A percentile compares a stretch with the other conserved stretches of the same genome.
These are phyloP conservation scores for Pristionchus japonicus DNA, from an alignment of 2,888 invertebrate genomes.

Conservation along the genomic window DNA sequence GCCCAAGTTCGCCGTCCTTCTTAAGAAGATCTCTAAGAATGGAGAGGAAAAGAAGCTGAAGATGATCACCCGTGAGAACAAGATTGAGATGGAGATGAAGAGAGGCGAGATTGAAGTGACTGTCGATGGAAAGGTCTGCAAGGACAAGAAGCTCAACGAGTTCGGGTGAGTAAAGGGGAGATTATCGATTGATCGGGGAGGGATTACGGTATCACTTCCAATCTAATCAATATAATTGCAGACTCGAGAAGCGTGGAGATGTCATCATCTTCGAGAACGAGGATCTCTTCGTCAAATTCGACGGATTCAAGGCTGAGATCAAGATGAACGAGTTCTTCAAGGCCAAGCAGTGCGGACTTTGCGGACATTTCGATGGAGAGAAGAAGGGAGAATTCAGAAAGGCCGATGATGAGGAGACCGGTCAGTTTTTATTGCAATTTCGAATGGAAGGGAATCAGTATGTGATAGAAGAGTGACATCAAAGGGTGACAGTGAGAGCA, in stretches of 20 bases:
- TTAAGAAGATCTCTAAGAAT: slow-evolving; percentile 67
- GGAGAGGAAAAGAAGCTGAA: slow-evolving; percentile 57
- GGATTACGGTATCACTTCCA: slow-evolving; percentile 45
- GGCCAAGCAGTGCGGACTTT: slow-evolving; percentile 71
- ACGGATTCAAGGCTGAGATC: slow-evolving; percentile 65
- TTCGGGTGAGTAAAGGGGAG: slow-evolving; percentile 30
- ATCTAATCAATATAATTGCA: slow-evolving; percentile 43
- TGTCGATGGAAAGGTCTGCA: slow-evolving; percentile 61
- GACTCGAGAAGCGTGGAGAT: slow-evolving; percentile 54
- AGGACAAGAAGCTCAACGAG: slow-evolving; percentile 55
- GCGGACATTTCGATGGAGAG: slow-evolving; percentile 71
- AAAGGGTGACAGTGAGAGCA: too few relatives aligned
- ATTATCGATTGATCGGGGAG: background rate
- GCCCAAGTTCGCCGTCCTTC: slow-evolving; percentile 75
- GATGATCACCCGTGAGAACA: slow-evolving; percentile 49
- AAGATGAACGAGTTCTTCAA: slow-evolving; percentile 60
- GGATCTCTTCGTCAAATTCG: slow-evolving; percentile 66
- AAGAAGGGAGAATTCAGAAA: slow-evolving; percentile 61
- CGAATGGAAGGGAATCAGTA: background rate
- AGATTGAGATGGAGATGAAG: slow-evolving; percentile 51
- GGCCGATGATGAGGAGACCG: slow-evolving; percentile 60
- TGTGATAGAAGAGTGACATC: background rate
- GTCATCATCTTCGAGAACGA: slow-evolving; percentile 56
- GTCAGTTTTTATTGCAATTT: background rate
- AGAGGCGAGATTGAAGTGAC: slow-evolving; percentile 50